Evolutionary conservation across 2,888 invertebrate genomes (phyloP).

Genomic region (Catocala nupta): DNA sequence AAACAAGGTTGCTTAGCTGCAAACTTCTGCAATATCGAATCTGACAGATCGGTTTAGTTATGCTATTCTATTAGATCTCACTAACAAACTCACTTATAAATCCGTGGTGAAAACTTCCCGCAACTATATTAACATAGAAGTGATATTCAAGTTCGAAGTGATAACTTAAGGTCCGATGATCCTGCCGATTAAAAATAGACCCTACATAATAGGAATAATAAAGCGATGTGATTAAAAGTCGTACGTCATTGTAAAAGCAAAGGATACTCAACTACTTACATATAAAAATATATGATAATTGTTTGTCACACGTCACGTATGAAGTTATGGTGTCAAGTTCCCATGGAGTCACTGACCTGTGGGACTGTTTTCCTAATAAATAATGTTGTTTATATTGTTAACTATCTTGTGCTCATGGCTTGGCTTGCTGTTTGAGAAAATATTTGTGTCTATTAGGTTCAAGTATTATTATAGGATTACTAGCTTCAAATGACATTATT

Average conservation of each 20-base stretch:
- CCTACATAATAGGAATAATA: too few relatives aligned
- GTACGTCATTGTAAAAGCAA: background rate
- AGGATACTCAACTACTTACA: conserved; percentile 1
- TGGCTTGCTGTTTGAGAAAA: conserved; percentile 26
- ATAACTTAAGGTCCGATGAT: too few relatives aligned
- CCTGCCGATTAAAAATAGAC: too few relatives aligned
- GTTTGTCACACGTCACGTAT: conserved; percentile 44
- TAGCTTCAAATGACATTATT: background rate
- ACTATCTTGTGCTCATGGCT: conserved; percentile 27
- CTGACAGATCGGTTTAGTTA: too few relatives aligned
- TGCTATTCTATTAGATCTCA: too few relatives aligned
- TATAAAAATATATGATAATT: conserved; percentile 41
- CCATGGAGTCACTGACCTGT: conserved; percentile 55
- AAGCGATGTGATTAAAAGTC: too few relatives aligned
- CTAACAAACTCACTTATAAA: too few relatives aligned
- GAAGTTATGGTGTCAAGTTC: conserved; percentile 47
- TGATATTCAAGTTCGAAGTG: too few relatives aligned
- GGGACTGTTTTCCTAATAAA: conserved; percentile 42
- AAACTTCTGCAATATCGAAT: too few relatives aligned
- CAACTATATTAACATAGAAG: too few relatives aligned
- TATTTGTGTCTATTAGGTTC: background rate
- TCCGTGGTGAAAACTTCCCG: too few relatives aligned
- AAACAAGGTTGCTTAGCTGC: too few relatives aligned
- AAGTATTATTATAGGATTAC: background rate
- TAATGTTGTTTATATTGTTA: conserved; percentile 47